Conservation (phyloP, 2,888 invertebrate genomes). For the Shargacucullia verbasci region DNA sequence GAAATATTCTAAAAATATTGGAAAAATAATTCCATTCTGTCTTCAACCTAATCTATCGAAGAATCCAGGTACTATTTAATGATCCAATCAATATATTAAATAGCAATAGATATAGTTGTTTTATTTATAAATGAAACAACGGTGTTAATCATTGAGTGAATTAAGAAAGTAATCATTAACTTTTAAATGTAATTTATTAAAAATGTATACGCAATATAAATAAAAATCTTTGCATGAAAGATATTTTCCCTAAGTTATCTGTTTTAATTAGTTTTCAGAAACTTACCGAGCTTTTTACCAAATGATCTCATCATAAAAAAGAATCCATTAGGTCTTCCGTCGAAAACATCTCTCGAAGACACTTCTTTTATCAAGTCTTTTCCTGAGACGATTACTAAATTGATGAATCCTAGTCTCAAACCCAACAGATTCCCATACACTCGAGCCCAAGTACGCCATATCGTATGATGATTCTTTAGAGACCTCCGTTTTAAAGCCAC, state of each 20-base stretch:
- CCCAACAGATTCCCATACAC: conserved; percentile 91
- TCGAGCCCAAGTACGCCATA: conserved; percentile 89
- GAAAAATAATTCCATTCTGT: not conserved
- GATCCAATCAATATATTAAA: too few relatives aligned
- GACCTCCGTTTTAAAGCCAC: conserved; percentile 71
- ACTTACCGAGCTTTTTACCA: conserved; percentile 91
- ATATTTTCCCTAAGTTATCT: too few relatives aligned
- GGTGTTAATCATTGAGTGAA: too few relatives aligned
- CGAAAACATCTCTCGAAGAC: conserved; percentile 90
- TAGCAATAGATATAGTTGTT: too few relatives aligned
- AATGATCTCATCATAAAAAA: conserved; percentile 92
- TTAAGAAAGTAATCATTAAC: too few relatives aligned
- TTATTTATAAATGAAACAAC: too few relatives aligned
- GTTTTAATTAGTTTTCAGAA: too few relatives aligned
- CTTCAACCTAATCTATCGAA: not conserved
- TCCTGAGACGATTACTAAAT: conserved; percentile 90
- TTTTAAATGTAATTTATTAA: too few relatives aligned
- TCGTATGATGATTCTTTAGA: conserved; percentile 85
- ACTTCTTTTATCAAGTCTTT: conserved; percentile 90
- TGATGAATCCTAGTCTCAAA: conserved; percentile 90
- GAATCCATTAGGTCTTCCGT: conserved; percentile 92
- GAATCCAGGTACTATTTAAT: too few relatives aligned
- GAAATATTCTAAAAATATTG: conserved; percentile 33
- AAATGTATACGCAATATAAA: too few relatives aligned
- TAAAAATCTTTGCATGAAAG: too few relatives aligned